These are phyloP conservation scores for Parascotia fuliginaria DNA, from an alignment of 2,888 invertebrate genomes.

Conservation along the genomic window DNA sequence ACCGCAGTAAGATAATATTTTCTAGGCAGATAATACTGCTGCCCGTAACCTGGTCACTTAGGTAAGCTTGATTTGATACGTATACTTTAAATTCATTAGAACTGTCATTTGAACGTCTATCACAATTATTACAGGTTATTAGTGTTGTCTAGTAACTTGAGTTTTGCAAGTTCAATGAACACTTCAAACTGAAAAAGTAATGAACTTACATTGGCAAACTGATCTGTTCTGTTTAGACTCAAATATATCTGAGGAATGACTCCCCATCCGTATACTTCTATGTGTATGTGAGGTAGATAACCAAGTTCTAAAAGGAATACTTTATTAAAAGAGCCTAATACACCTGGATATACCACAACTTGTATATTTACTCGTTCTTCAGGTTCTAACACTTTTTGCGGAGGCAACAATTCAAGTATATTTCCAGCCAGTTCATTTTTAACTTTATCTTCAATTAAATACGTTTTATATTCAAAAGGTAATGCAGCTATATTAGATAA, in stretches of 20 bases:
- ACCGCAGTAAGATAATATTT: no score
- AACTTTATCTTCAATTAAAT: conserved; percentile 61
- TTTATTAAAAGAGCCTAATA: conserved; percentile 82
- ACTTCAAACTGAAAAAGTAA: no score
- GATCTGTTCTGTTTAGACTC: conserved; percentile 68
- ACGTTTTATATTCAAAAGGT: conserved; percentile 74
- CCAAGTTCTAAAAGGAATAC: conserved; percentile 82
- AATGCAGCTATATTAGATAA: conserved; percentile 82
- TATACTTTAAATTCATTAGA: no score
- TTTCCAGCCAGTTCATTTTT: conserved; percentile 70
- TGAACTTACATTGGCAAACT: not conserved
- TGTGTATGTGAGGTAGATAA: conserved; percentile 79
- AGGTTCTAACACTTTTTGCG: conserved; percentile 67
- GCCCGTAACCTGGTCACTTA: no score
- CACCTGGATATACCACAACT: conserved; percentile 82
- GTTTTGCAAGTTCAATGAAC: no score
- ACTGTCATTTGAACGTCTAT: no score
- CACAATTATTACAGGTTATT: no score
- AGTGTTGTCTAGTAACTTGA: no score
- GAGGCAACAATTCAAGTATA: conserved; percentile 76
- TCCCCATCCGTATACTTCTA: conserved; percentile 85
- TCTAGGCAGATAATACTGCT: no score
- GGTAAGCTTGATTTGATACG: no score
- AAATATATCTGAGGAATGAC: conserved; percentile 86
- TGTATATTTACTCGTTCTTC: conserved; percentile 69